Base-by-base conservation (phyloP, 2,888 invertebrate species). In the Drosophila lutescens region DNA sequence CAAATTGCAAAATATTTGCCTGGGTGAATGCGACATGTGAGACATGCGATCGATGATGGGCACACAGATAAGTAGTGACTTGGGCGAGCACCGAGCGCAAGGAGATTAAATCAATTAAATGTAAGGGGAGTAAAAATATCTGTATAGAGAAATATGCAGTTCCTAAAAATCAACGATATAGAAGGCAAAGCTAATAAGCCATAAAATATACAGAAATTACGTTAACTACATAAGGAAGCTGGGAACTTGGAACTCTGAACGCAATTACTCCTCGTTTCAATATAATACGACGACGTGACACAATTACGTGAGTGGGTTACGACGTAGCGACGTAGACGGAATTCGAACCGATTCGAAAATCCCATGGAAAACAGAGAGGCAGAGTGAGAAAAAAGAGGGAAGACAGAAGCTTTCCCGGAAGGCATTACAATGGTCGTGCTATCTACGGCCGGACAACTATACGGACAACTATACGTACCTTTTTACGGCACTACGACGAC, bases 1-100 rank as follows among this genome's bases (percentile, higher is more conserved):
- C 70, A 73, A 75, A 73, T 73, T 75, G 59, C 41, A 51, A 68
- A 73, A 68, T 75, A 73, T 74, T 69, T 75, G 49, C 49, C 53
- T 38, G 40, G 20, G 13, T 32, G 46, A 67, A 59, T 50, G 41
- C 54, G 58, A 72, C 41, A 63, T 47, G 62, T 23, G 69, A 20
- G 58, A 50, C 49, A 44, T 41, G 43, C 23, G 67, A 49, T 26
- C 53, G 34, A 34, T 23, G 26, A 23, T 26, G 15, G 34, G 26
- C 17, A 44, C 53, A 44, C 34, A 23, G 56, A 51, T 49, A 13
- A 15, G 57, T 36, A 15, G 57, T 36, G 55, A 38, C 58, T 26
- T 40, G 17, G 23, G 30, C 17, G 12, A 8, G 12, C 32, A 17
- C 12, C 32, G 32, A 7, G 12, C 17, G 2, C 12, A 32, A 15